Percentiles rank a stretch among this genome's conserved stretches.
These are phyloP conservation scores for Epizoanthus stellaris DNA, from an alignment of 92 coral and sea anemone genomes.

Conservation along the genomic window DNA sequence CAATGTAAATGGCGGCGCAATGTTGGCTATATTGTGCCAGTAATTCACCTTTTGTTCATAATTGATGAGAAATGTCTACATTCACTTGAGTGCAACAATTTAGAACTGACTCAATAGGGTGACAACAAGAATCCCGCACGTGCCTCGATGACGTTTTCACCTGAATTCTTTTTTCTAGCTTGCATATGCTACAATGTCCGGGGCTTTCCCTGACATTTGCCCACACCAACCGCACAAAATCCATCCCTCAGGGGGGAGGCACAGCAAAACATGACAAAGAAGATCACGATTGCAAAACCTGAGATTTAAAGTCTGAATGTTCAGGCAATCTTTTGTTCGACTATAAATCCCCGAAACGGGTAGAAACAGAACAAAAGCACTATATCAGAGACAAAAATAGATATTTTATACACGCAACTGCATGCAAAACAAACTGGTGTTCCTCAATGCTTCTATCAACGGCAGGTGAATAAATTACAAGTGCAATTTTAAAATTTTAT, in stretches of 20 bases:
- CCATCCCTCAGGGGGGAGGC: conserved; percentile 18
- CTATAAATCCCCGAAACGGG: no score
- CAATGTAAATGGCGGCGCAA: background rate
- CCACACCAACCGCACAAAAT: background rate
- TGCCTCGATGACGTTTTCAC: conserved; percentile 26
- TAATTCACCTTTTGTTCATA: conserved; percentile 5
- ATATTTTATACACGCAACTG: no score
- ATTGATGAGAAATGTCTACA: conserved; percentile 44
- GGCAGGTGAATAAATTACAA: no score
- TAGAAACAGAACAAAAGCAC: no score
- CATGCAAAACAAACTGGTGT: no score
- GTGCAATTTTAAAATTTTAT: no score
- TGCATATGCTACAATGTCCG: background rate
- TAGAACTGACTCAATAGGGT: conserved; percentile 12
- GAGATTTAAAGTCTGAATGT: background rate
- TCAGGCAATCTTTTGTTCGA: background rate
- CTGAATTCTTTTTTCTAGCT: background rate
- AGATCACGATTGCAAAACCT: no score
- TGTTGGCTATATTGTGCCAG: background rate
- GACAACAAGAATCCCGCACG: conserved; percentile 12
- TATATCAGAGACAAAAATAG: no score
- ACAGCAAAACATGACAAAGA: background rate
- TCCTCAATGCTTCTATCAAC: no score
- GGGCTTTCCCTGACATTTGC: conserved; percentile 26
- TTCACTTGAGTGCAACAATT: background rate